Evolutionary conservation across 2,797 vertebrate species (phyloP).

Genomic region (Tachyglossus aculeatus): DNA sequence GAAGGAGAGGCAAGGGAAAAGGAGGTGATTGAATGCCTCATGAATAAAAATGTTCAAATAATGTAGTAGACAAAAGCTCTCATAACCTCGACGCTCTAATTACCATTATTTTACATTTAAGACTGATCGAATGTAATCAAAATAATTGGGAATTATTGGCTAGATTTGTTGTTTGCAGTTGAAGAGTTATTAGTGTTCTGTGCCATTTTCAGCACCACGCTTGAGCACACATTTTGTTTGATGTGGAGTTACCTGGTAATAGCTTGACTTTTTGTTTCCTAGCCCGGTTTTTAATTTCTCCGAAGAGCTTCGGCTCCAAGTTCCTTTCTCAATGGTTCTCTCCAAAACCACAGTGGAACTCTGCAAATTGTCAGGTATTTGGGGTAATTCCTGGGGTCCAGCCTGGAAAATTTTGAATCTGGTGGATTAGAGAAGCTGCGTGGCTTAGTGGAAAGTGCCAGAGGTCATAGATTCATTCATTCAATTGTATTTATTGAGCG

Average conservation of each 20-base stretch:
- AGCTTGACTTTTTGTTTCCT: not conserved
- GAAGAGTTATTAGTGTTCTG: slow-evolving; percentile 31
- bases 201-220: slow-evolving; percentile 23
- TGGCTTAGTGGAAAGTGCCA: no score
- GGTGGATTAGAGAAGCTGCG: no score
- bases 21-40: slow-evolving; percentile 17
- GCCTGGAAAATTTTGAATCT: no score
- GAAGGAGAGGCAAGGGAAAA: not conserved
- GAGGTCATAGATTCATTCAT: no score
- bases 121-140: slow-evolving; percentile 46
- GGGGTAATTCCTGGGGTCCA: no score
- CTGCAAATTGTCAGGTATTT: not conserved
- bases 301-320: not conserved
- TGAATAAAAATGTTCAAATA: slow-evolving; percentile 39
- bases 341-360: slow-evolving; percentile 1
- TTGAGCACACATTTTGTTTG: slow-evolving; percentile 22
- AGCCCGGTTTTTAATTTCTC: not conserved
- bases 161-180: slow-evolving; percentile 49
- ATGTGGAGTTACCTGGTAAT: slow-evolving; percentile 2
- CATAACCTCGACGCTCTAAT: slow-evolving; percentile 33
- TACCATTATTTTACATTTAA: slow-evolving; percentile 28
- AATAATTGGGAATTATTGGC: slow-evolving; percentile 44
- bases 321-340: slow-evolving; percentile 34
- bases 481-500: no score
- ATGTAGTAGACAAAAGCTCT: slow-evolving; percentile 41